Conservation (phyloP, 2,888 invertebrate species). For the Folsomia manolachei region DNA sequence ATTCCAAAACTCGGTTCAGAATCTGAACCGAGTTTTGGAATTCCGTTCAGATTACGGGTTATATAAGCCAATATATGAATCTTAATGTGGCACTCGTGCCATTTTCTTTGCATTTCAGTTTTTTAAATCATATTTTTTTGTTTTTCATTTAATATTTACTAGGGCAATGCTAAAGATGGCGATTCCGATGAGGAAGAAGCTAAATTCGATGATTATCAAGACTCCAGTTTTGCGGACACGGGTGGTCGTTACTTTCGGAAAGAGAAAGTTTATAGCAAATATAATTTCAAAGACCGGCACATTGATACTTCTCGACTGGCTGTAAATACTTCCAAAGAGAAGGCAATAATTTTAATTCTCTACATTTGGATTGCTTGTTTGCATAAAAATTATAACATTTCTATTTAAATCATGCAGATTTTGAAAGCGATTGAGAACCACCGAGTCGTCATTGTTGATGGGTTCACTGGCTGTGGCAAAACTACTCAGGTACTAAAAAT, state of each 20-base stretch:
- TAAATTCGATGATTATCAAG: not conserved
- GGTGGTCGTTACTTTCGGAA: constrained; percentile 22
- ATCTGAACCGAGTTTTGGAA: too few relatives aligned
- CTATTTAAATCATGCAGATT: constrained; percentile 31
- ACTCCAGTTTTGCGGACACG: not conserved
- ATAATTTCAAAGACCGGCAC: constrained; percentile 31
- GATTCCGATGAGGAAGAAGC: constrained; percentile 24
- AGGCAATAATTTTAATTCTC: constrained; percentile 9
- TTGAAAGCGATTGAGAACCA: constrained; percentile 35
- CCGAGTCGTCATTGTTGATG: constrained; percentile 54
- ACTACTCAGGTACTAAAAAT: constrained; percentile 67
- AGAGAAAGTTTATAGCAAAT: constrained; percentile 31
- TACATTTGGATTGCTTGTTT: not conserved
- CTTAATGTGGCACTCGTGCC: not conserved
- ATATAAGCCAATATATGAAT: too few relatives aligned
- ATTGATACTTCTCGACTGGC: constrained; percentile 29
- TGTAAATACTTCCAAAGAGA: constrained; percentile 34
- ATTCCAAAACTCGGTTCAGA: too few relatives aligned
- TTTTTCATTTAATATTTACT: not conserved
- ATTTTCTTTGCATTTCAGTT: not conserved
- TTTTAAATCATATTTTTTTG: not conserved
- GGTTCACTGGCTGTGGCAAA: constrained; percentile 93
- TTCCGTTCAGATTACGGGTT: too few relatives aligned
- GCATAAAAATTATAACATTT: constrained; percentile 5
- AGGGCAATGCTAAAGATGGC: not conserved